A percentile compares a stretch with the other conserved stretches of the same genome.
These are phyloP conservation scores for Notoglanidium macrostoma DNA, from an alignment of 2,797 vertebrate genomes.

Conservation along the genomic window DNA sequence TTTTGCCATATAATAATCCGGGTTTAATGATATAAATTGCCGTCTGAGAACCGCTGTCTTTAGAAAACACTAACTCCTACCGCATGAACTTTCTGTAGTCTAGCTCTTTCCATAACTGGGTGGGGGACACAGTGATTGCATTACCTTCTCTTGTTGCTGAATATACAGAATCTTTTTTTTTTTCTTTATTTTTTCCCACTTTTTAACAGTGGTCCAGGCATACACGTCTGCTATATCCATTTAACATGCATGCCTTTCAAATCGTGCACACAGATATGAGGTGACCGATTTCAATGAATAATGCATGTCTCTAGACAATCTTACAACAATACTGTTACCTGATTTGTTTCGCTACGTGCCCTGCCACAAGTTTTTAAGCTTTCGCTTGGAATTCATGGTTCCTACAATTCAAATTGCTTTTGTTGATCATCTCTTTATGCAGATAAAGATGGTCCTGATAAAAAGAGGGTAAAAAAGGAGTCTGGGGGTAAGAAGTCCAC, in stretches of 20 bases:
- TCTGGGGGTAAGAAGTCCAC: constrained; percentile 90
- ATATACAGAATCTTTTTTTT: not conserved
- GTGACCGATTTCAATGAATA: not conserved
- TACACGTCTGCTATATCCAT: constrained; percentile 23
- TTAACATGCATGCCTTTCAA: constrained; percentile 48
- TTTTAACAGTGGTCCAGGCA: constrained; percentile 10
- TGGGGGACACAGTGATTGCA: not conserved
- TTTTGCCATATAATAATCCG: not conserved
- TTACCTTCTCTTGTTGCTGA: constrained; percentile 10
- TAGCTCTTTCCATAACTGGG: constrained; percentile 30
- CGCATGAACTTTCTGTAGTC: constrained; percentile 43
- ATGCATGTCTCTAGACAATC: constrained; percentile 50
- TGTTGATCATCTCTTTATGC: constrained; percentile 52
- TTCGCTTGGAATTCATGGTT: not conserved
- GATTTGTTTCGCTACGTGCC: not conserved
- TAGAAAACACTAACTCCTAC: constrained; percentile 24
- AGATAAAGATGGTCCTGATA: constrained; percentile 98
- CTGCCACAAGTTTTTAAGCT: not conserved
- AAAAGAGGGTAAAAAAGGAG: constrained; percentile 97
- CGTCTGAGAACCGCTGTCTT: not conserved
- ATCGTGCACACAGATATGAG: constrained; percentile 3
- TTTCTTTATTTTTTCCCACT: not conserved
- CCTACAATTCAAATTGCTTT: not conserved
- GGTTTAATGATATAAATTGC: not conserved
- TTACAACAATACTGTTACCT: not conserved